Base-by-base conservation (phyloP, 2,113 vertebrate genomes). In the Petroica traversi region DNA sequence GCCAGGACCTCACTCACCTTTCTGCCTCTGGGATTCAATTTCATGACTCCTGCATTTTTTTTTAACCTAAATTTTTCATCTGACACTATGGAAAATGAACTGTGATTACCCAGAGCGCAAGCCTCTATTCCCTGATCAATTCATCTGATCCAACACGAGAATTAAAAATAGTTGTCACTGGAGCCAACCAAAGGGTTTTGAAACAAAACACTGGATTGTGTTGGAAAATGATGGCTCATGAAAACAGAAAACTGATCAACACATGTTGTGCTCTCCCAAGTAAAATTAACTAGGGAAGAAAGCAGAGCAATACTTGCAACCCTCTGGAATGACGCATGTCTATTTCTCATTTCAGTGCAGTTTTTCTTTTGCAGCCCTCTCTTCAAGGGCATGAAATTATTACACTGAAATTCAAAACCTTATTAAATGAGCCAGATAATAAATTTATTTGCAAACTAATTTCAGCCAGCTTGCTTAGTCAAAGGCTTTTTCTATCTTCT, bases 141-240 rank as follows among this genome's bases (percentile, higher is more conserved):
- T 73, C 46, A 74, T 86, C 87, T 46, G 88, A 95, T 80, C 71
- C 71, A 78, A 55, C 1, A 7, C 5, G 11, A 88, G 73, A 83
- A 89, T 74, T 94, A 92, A 94, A 96, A 96, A 92, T 86, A 94
- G 62, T 85, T 92, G 67, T 59, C 79, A 85, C 67, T 86, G 48
- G 74, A 89, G 58, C 49, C 76, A 82, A 95, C n/a, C 38, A 87
- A 80, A 84, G 38, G 85, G 58, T 91, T 92, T 79, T 91, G 77
- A 94, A 96, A 94, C 69, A 94, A 94, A 95, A 94, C 84, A 89
- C 93, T 69, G 33, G 69, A 88, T 93, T 89, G 40, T 34, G 54
- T 13, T 82, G 41, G 92, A 94, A 96, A 94, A 85, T 59, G 81
- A 88, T 62, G 59, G 78, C 85, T 95, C 87, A 90, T 73, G 82